Conservation (phyloP, 2,113 vertebrate genomes). For the Ictalurus punctatus region DNA sequence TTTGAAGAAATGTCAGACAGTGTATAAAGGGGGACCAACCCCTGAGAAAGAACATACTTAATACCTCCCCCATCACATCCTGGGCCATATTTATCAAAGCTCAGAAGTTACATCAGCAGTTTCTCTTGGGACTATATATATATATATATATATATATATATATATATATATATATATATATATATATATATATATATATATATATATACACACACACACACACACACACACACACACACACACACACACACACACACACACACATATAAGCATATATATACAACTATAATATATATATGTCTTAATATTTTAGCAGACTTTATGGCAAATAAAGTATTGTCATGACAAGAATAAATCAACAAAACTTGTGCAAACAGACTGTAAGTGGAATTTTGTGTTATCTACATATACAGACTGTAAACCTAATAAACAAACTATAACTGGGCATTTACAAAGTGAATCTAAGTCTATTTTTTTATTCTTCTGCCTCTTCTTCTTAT, state of each 20-base stretch:
- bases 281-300: background rate
- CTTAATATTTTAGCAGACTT: background rate
- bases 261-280: background rate
- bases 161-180: too few relatives aligned
- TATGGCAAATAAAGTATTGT: background rate
- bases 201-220: background rate
- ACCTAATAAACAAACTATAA: slow-evolving; percentile 5
- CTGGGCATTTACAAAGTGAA: background rate
- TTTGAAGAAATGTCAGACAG: slow-evolving; percentile 49
- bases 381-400: background rate
- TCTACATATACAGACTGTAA: background rate
- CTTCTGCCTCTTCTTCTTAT: background rate
- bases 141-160: too few relatives aligned
- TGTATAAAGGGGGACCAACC: slow-evolving; percentile 30
- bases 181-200: too few relatives aligned
- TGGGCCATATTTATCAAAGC: background rate
- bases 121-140: background rate
- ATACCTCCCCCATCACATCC: background rate
- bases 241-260: too few relatives aligned
- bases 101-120: slow-evolving; percentile 12
- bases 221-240: too few relatives aligned
- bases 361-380: background rate
- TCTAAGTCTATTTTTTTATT: background rate
- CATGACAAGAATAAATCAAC: background rate
- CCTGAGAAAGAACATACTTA: slow-evolving; percentile 16